phyloP scores from a whole-genome alignment of 2,888 invertebrate genomes.

The Drosophila histrio region DNA sequence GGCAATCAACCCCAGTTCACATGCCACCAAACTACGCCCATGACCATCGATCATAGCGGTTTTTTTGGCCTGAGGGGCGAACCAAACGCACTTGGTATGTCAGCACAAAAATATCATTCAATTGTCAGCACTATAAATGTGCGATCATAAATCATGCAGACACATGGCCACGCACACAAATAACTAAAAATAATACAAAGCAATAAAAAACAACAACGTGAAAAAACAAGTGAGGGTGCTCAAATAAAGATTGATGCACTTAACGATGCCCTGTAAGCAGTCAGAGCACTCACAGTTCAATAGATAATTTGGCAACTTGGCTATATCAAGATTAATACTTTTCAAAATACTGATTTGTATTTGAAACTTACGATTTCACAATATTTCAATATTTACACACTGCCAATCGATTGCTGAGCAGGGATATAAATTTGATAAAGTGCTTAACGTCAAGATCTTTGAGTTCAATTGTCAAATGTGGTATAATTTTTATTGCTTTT shows the following conservation, averaged over 20 bases:
- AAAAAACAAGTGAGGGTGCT: slow-evolving; percentile 6
- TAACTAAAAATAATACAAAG: slow-evolving; percentile 60
- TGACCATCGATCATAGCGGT: slow-evolving; percentile 62
- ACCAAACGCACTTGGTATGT: slow-evolving; percentile 46
- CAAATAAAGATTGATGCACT: background rate
- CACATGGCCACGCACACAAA: slow-evolving; percentile 51
- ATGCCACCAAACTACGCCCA: slow-evolving; percentile 2
- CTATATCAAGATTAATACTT: too few relatives aligned
- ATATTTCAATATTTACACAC: too few relatives aligned
- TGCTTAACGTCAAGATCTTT: too few relatives aligned
- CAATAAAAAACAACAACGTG: slow-evolving; percentile 45
- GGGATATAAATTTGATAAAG: too few relatives aligned
- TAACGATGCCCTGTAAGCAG: background rate
- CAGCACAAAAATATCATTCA: slow-evolving; percentile 69
- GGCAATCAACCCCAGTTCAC: slow-evolving; percentile 39
- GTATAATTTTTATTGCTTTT: too few relatives aligned
- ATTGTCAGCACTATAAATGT: slow-evolving; percentile 78
- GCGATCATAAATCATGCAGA: slow-evolving; percentile 74
- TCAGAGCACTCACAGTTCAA: too few relatives aligned
- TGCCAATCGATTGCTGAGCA: too few relatives aligned
- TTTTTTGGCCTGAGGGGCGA: slow-evolving; percentile 21
- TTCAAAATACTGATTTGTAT: too few relatives aligned
- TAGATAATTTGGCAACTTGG: too few relatives aligned
- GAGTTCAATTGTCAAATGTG: too few relatives aligned
- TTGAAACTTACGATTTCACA: too few relatives aligned